Conservation (phyloP, 2,888 invertebrate species). For the Xiphydria camelus region DNA sequence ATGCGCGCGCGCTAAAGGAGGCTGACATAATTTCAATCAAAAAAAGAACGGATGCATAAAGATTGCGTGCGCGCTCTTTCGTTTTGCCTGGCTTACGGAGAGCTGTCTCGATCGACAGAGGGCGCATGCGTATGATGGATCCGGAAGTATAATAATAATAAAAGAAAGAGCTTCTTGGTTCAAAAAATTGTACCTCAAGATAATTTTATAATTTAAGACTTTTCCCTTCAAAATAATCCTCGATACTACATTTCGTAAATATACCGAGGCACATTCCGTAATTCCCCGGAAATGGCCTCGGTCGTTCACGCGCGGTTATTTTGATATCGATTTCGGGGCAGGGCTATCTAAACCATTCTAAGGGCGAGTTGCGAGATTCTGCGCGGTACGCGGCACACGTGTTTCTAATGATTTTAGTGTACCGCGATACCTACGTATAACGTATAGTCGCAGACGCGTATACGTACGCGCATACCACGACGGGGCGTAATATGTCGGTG, state of each 20-base stretch:
- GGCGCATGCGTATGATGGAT: too few species aligned
- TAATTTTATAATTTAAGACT: too few species aligned
- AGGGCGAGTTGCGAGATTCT: slow-evolving; percentile 48
- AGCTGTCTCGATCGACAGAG: too few species aligned
- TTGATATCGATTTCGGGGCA: slow-evolving; percentile 53
- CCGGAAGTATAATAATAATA: too few species aligned
- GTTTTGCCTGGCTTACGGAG: too few species aligned
- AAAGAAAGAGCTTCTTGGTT: too few species aligned
- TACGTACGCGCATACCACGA: slow-evolving; percentile 28
- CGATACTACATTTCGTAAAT: too few species aligned
- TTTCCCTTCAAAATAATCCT: too few species aligned
- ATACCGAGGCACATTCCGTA: too few species aligned
- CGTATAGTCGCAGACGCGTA: slow-evolving; percentile 38
- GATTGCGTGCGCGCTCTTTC: slow-evolving; percentile 9
- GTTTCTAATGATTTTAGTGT: slow-evolving; percentile 56
- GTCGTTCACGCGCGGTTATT: slow-evolving; percentile 31
- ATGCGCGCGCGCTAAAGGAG: slow-evolving; percentile 11
- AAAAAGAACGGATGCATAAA: slow-evolving; percentile 19
- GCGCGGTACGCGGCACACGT: slow-evolving; percentile 50
- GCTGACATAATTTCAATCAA: slow-evolving; percentile 20
- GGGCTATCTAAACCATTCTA: slow-evolving; percentile 49
- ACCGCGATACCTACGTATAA: slow-evolving; percentile 38
- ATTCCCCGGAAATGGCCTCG: too few species aligned
- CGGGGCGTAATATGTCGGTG: slow-evolving; percentile 40
- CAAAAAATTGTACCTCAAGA: too few species aligned